A percentile compares a stretch with the other conserved stretches of the same genome.
Conservation (phyloP, 53 echinoderm and acorn worm species). For the Stichopus horrens region DNA sequence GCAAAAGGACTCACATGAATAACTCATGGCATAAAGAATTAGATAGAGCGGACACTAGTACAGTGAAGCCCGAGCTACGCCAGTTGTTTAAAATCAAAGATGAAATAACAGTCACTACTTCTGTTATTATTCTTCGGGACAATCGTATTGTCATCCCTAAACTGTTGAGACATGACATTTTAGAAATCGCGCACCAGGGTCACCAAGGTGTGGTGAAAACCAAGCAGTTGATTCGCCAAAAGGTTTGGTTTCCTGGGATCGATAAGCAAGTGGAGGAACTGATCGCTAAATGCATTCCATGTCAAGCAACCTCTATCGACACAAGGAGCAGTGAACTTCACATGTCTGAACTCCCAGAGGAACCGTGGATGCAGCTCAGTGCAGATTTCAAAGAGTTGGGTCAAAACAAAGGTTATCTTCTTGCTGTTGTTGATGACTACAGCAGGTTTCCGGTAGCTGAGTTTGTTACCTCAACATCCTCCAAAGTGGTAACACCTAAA, state of each 20-base stretch:
- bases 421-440: constrained; percentile 43
- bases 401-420: constrained; percentile 20
- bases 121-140: constrained; percentile 59
- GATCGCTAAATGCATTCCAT: constrained; percentile 3
- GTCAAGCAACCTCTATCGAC: no score
- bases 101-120: constrained; percentile 53
- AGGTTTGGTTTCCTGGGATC: no score
- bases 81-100: constrained; percentile 50
- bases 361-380: constrained; percentile 43
- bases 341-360: constrained; percentile 54
- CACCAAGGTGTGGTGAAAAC: constrained; percentile 66
- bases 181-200: constrained; percentile 58
- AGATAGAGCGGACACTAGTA: no score
- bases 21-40: constrained; percentile 61
- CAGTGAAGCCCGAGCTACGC: background rate
- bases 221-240: no score
- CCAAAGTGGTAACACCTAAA: constrained; percentile 50
- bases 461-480: constrained; percentile 56
- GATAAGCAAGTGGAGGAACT: no score
- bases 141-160: constrained; percentile 70
- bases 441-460: constrained; percentile 53
- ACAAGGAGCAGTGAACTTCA: constrained; percentile 18
- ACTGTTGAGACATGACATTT: constrained; percentile 33
- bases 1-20: constrained; percentile 50
- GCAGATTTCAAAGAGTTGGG: constrained; percentile 29